A percentile compares a stretch with the other conserved stretches of the same genome.
Conservation (phyloP, 2,888 invertebrate species). For the Crepidodera aurea region DNA sequence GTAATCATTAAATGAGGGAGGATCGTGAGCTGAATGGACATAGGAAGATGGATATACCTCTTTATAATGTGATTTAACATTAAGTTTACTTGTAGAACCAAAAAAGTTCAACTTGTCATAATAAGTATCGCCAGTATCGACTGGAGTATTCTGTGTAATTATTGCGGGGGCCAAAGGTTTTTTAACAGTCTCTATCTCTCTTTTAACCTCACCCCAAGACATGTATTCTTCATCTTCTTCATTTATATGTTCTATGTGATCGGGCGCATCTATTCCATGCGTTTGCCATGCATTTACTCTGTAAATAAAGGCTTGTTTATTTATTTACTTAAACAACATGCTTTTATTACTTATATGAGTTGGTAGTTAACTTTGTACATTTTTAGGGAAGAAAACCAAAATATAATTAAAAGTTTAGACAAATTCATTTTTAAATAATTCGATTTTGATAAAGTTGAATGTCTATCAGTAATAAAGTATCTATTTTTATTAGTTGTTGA, state of each 20-base stretch:
- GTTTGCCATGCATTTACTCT: slow-evolving; percentile 82
- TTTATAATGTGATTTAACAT: slow-evolving; percentile 74
- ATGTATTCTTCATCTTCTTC: slow-evolving; percentile 59
- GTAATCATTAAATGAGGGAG: slow-evolving; percentile 72
- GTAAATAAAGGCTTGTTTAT: background rate
- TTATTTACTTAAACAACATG: background rate
- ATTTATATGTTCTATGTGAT: slow-evolving; percentile 70
- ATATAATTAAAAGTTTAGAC: no score
- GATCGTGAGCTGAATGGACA: slow-evolving; percentile 36
- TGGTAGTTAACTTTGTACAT: no score
- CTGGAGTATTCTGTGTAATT: slow-evolving; percentile 58
- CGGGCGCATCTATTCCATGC: slow-evolving; percentile 76
- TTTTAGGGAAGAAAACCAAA: no score
- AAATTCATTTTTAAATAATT: no score
- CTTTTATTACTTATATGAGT: no score
- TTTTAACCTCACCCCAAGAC: slow-evolving; percentile 60
- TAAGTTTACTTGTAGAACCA: slow-evolving; percentile 74
- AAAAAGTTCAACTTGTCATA: slow-evolving; percentile 86
- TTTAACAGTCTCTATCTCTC: slow-evolving; percentile 51
- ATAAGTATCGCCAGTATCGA: slow-evolving; percentile 63
- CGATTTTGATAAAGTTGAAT: no score
- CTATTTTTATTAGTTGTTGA: no score
- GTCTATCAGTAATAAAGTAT: no score
- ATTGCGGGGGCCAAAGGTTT: slow-evolving; percentile 62
- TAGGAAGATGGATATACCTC: slow-evolving; percentile 66